Base-by-base conservation (phyloP, 2,888 invertebrate species). In the Synergus laeviventris region DNA sequence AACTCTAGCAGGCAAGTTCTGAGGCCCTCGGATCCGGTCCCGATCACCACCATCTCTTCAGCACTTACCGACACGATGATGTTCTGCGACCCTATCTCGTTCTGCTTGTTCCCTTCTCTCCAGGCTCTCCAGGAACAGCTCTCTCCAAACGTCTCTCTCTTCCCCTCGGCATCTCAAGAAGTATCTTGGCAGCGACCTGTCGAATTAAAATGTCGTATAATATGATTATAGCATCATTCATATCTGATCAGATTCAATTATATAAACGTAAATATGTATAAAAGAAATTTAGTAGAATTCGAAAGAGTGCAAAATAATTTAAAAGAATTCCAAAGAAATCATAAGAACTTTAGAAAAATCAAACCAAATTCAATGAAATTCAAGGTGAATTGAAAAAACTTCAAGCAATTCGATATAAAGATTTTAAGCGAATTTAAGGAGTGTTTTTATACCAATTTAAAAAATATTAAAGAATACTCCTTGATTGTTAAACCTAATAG, bases 1-100 rank as follows among this genome's bases (percentile, higher is more conserved):
- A n/a, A n/a, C n/a, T n/a, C n/a, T n/a, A 70, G n/a, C 70, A 70
- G 31, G 49, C 45, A 49, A 70, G 45, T 70, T 45, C 70, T 70
- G 70, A 31, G 70, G 49, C 31, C 70, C 11, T 56, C 24, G 56
- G 56, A 24, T 56, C 56, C 56, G 56, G 56, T 21, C 70, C 49
- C 70, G 70, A 49, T 49, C 49, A 49, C 70, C 70, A 31, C 45
- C 49, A 70, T 70, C 70, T 66, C 49, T 70, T n/a, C 31, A 70
- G 45, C 49, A 70, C 70, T 70, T 45, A 70, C 70, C 70, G 31
- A 31, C n/a, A 49, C 49, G 45, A 70, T 49, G 70, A 56, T 5
- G 14, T 49, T 49, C 56, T 18, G 31, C 49, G 70, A 42, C 12
- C 39, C 64, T 64, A 39, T 42, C 64, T 49, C 49, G 31, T 70